phyloP scores from a whole-genome alignment of 2,113 vertebrate species.

The Petroica traversi region DNA sequence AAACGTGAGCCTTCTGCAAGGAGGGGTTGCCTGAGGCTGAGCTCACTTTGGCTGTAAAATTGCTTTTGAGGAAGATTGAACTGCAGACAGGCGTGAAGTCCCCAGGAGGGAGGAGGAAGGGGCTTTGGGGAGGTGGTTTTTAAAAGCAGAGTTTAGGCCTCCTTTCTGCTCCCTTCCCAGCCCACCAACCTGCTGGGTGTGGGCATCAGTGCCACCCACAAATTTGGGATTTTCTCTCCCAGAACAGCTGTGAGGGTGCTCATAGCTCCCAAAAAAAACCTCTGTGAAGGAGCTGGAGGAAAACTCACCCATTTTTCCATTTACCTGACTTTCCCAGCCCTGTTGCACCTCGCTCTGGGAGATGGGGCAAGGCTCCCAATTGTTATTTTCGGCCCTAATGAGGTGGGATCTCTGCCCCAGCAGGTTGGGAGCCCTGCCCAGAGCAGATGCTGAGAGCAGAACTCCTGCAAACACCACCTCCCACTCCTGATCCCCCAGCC shows the following conservation, averaged over 20 bases:
- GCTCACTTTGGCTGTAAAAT: conserved; percentile 51
- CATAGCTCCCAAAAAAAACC: not conserved
- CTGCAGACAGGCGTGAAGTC: not conserved
- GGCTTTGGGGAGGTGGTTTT: not conserved
- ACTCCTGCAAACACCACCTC: not conserved
- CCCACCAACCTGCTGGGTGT: not conserved
- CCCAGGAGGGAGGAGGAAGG: not conserved
- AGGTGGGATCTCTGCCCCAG: not conserved
- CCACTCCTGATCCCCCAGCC: not conserved
- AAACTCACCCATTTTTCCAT: not conserved
- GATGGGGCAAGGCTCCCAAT: not conserved
- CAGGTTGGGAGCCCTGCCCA: not conserved
- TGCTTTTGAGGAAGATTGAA: conserved; percentile 64
- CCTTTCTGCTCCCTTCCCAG: not conserved
- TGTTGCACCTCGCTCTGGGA: not conserved
- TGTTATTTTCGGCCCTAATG: not conserved
- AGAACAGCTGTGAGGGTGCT: not conserved
- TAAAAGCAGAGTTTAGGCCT: not conserved
- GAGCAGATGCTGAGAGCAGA: not conserved
- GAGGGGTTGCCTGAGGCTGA: conserved; percentile 60
- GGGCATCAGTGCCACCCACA: not conserved
- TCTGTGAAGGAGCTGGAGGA: not conserved
- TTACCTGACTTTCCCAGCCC: not conserved
- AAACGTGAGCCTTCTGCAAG: conserved; percentile 42
- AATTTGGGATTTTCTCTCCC: not conserved